Evolutionary conservation across 2,888 invertebrate genomes (phyloP), one percentile per base, ranked within the genome.

Genomic region (Plagodis pulveraria): DNA sequence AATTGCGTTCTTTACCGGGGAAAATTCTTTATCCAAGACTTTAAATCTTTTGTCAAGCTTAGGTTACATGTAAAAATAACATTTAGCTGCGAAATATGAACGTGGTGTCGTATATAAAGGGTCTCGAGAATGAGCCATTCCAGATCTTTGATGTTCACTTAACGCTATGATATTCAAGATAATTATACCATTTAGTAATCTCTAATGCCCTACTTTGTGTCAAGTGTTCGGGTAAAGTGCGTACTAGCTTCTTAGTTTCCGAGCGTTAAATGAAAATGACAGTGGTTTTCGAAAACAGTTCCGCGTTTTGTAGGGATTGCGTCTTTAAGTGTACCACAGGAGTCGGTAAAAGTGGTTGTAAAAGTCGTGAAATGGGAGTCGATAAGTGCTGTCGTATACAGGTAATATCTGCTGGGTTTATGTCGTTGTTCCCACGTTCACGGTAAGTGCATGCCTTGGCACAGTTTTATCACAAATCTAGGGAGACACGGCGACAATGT

Each of bases 401-500:
- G n/a, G 50, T 46, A 51, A 48, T 50, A 56, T 46, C 46, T 34
- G 35, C 36, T 8, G 6, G n/a, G 50, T 35, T 36, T 22, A 44
- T 36, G 45, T 10, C 45, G 41, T 59, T 62, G 51, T 65, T 65
- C 63, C 32, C 63, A 63, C 41, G 55, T 62, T 58, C 56, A 58
- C 55, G 62, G 72, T 75, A 76, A 77, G 73, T 77, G 75, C 71
- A 73, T 65, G 70, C 65, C 62, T 68, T 62, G 74, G 63, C 73
- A 78, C 73, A 80, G 69, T 79, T 83, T 76, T 76, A 82, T 79
- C 74, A 76, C 80, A 80, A 80, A 83, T 79, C 80, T 78, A 77
- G 71, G 63, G 75, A 70, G 77, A 76, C 77, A 64, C 65, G 63
- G 69, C 46, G 61, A 78, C 77, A 79, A 78, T 74, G 73, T 71